Conservation (phyloP, 92 coral and sea anemone genomes). For the Bergia puertoricense region DNA sequence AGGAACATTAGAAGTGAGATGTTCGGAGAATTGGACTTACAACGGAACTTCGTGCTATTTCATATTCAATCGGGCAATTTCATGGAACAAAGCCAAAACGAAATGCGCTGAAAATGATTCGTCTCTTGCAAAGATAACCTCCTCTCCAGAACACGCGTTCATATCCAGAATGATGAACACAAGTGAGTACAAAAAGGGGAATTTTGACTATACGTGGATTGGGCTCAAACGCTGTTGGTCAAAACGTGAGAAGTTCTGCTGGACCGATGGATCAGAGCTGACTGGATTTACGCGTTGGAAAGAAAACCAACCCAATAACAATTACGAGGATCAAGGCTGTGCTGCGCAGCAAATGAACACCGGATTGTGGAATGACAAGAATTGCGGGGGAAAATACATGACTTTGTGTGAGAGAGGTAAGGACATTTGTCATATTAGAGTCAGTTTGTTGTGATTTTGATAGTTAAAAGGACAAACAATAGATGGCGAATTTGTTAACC, state of each 20-base stretch:
- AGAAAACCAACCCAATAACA: background rate
- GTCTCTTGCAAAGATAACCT: conserved; percentile 21
- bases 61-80: background rate
- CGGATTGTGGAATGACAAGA: conserved; percentile 14
- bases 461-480: too few species aligned
- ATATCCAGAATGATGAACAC: background rate
- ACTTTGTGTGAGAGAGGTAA: conserved; percentile 38
- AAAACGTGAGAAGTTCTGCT: background rate
- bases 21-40: conserved; percentile 16
- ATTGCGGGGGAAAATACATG: background rate
- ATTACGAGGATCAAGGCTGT: background rate
- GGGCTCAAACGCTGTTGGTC: conserved; percentile 15
- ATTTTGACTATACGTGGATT: conserved; percentile 15
- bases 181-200: conserved; percentile 16
- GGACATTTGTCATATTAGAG: too few species aligned
- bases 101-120: background rate
- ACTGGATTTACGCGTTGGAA: conserved; percentile 2
- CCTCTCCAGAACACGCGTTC: background rate
- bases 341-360: conserved; percentile 36
- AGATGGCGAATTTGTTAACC: too few species aligned
- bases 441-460: too few species aligned
- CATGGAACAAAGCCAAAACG: background rate
- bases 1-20: conserved; percentile 8
- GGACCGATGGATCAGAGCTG: conserved; percentile 28
- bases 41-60: conserved; percentile 8